These are phyloP conservation scores for Synergus gifuensis DNA, from an alignment of 2,888 invertebrate species.

Conservation along the genomic window DNA sequence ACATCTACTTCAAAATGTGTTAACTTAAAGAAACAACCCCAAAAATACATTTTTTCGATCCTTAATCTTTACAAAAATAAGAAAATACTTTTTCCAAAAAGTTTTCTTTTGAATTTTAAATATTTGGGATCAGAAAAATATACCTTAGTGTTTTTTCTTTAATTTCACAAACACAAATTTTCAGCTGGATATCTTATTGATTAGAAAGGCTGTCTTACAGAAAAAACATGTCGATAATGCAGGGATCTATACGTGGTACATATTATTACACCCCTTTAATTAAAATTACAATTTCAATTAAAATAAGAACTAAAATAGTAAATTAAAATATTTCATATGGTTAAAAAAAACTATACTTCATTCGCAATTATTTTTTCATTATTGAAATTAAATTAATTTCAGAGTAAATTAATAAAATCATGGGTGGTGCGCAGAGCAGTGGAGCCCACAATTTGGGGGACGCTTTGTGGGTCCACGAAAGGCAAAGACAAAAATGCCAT, in stretches of 20 bases:
- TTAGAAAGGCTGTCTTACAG: no score
- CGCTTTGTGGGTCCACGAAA: constrained; percentile 75
- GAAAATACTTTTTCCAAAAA: no score
- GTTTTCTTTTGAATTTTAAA: no score
- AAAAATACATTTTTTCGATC: no score
- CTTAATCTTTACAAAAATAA: no score
- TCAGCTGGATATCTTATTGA: background rate
- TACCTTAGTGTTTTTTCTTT: background rate
- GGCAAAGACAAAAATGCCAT: constrained; percentile 71
- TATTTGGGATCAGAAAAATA: no score
- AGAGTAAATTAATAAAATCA: constrained; percentile 53
- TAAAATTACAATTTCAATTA: background rate
- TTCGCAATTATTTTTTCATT: constrained; percentile 17
- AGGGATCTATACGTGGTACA: no score
- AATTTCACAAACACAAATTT: background rate
- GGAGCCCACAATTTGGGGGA: constrained; percentile 74
- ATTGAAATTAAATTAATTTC: constrained; percentile 12
- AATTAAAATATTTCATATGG: background rate
- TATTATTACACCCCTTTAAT: no score
- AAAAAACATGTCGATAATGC: no score
- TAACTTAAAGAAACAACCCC: no score
- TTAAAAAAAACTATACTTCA: background rate
- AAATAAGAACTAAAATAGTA: background rate
- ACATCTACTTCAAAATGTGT: no score
- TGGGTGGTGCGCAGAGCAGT: constrained; percentile 74